These are phyloP conservation scores for Chrysomallon squamiferum DNA, from an alignment of 1,140 invertebrate species.

Conservation along the genomic window DNA sequence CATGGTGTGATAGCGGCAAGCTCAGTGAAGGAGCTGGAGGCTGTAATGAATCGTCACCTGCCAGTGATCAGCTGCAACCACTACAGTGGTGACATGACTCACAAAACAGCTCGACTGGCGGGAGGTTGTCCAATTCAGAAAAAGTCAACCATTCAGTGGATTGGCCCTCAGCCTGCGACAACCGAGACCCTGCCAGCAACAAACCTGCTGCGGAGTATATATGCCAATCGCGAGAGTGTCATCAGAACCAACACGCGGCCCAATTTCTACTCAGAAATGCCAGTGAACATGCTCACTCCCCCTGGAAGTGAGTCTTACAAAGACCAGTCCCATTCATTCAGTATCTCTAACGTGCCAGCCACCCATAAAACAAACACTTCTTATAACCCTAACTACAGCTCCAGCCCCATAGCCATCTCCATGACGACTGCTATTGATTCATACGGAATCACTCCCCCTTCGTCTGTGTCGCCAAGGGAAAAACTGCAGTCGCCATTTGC, in stretches of 20 bases:
- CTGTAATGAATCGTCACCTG: constrained; percentile 95
- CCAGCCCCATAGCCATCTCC: constrained; percentile 10
- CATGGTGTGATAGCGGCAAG: constrained; percentile 42
- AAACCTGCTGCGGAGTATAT: constrained; percentile 85
- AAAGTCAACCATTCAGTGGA: constrained; percentile 92
- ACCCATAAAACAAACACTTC: constrained; percentile 8
- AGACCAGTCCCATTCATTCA: constrained; percentile 64
- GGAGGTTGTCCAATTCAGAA: constrained; percentile 12
- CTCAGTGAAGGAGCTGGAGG: constrained; percentile 89
- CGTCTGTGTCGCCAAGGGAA: constrained; percentile 90
- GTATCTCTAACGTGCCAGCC: constrained; percentile 37
- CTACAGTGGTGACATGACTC: not conserved
- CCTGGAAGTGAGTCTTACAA: constrained; percentile 74
- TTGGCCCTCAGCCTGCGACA: constrained; percentile 69
- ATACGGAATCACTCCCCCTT: constrained; percentile 85
- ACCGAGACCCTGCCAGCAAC: constrained; percentile 75
- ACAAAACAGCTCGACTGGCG: not conserved
- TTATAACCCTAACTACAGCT: constrained; percentile 12
- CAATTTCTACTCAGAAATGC: constrained; percentile 39
- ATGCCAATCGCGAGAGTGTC: constrained; percentile 92
- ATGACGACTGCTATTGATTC: constrained; percentile 21
- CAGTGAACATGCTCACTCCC: constrained; percentile 82
- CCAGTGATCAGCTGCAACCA: constrained; percentile 63
- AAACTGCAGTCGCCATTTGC: constrained; percentile 68
- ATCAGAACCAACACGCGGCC: constrained; percentile 81